phyloP scores from a whole-genome alignment of 2,888 invertebrate species.

The Xylota segnis region DNA sequence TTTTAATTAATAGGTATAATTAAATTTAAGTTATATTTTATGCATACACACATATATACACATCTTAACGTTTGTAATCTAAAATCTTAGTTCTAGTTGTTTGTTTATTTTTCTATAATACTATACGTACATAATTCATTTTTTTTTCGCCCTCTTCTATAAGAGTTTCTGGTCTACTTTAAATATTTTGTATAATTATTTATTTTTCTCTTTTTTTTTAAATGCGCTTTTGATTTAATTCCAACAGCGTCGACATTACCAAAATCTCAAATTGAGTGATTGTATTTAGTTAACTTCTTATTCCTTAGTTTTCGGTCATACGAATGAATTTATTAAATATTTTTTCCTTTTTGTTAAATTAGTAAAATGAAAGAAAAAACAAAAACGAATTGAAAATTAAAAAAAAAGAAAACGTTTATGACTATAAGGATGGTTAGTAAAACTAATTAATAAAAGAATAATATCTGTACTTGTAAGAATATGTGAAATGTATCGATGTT shows the following conservation, averaged over 20 bases:
- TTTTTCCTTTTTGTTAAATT: constrained; percentile 46
- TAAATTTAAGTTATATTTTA: constrained; percentile 59
- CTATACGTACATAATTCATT: not conserved
- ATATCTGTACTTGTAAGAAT: constrained; percentile 36
- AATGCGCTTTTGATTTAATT: constrained; percentile 48
- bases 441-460: constrained; percentile 57
- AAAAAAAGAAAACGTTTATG: constrained; percentile 58
- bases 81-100: constrained; percentile 51
- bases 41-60: constrained; percentile 51
- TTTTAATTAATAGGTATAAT: constrained; percentile 31
- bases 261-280: constrained; percentile 75
- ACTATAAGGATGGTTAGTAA: constrained; percentile 65
- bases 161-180: constrained; percentile 61
- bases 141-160: constrained; percentile 18
- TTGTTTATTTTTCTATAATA: constrained; percentile 57
- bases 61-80: constrained; percentile 47
- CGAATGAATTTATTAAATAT: constrained; percentile 54
- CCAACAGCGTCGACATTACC: constrained; percentile 56
- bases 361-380: constrained; percentile 34
- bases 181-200: constrained; percentile 70
- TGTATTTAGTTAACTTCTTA: constrained; percentile 60
- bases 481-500: constrained; percentile 42
- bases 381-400: constrained; percentile 58
- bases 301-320: constrained; percentile 61
- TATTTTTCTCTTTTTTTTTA: constrained; percentile 42